Base-by-base conservation (phyloP, 2,797 vertebrate species). In the Mormyrus proboscirostris region DNA sequence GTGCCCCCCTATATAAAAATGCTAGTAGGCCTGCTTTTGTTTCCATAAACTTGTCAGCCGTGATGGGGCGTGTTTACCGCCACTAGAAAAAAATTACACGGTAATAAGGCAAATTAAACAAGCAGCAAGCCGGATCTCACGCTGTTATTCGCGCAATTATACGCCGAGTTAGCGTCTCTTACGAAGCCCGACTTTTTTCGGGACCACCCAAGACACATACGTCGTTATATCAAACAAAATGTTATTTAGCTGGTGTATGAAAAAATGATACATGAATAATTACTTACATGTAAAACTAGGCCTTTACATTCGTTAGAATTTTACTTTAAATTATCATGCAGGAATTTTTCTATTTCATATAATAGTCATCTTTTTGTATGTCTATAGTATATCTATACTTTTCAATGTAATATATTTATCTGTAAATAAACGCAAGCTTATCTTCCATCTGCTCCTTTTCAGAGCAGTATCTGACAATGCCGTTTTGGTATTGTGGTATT, bases 401-500 rank as follows among this genome's bases (percentile, higher is more conserved):
- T 82, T 82, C 76, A 47, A 9, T 41, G 29, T 87, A 57, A 51
- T 87, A 87, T 41, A 55, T 57, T 87, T 87, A 57, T 38, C 2
- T 57, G 29, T 41, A 57, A 84, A 47, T 59, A 10, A n/a, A 62
- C 44, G 44, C 7, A n/a, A 38, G 47, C 2, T 44, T 57, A 12
- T 53, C 16, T 55, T 83, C 73, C 53, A 82, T 59, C 47, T 87
- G 47, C 73, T 76, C 38, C 33, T 33, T 53, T 57, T 47, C 25
- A 49, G 55, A 19, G 19, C 14, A 50, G 10, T 29, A 85, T 85
- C 73, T 12, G 16, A 16, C n/a, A 79, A 87, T 33, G 89, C 88
- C 89, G 89, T 88, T 9, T 89, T 33, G 14, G 1, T 4, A 91
- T 90, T 89, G 90, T 90, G 90, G 87, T 90, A 90, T 86, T 90